phyloP scores from a whole-genome alignment of 2,888 invertebrate species.

The Tolmerus cingulatus region DNA sequence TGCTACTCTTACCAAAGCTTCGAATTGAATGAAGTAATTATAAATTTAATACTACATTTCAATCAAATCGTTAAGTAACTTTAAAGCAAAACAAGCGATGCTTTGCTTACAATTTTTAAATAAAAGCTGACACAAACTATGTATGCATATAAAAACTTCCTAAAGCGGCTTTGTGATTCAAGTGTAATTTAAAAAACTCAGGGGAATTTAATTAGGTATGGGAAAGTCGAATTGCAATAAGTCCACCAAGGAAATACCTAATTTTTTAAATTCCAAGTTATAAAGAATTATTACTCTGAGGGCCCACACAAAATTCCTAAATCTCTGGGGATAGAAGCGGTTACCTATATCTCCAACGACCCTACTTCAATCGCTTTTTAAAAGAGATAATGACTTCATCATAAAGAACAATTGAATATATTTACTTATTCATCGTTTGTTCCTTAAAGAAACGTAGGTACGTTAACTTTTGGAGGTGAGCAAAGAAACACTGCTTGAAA shows the following conservation, averaged over 20 bases:
- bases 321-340: background rate
- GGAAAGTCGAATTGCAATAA: background rate
- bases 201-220: background rate
- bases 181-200: background rate
- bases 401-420: conserved; percentile 39
- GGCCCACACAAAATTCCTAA: background rate
- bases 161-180: background rate
- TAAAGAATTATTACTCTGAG: background rate
- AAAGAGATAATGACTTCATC: conserved; percentile 31
- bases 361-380: background rate
- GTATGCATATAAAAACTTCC: too few relatives aligned
- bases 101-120: background rate
- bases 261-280: background rate
- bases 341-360: conserved; percentile 18
- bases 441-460: conserved; percentile 14
- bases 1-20: too few relatives aligned
- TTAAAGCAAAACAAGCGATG: background rate
- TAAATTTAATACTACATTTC: too few relatives aligned
- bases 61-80: too few relatives aligned
- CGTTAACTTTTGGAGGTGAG: conserved; percentile 22
- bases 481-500: conserved; percentile 21
- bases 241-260: background rate
- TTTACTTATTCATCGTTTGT: conserved; percentile 23
- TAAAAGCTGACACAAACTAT: background rate
- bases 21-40: too few relatives aligned